Evolutionary conservation across 2,797 vertebrate species (phyloP).

Genomic region (Melanotaenia trifasciata): DNA sequence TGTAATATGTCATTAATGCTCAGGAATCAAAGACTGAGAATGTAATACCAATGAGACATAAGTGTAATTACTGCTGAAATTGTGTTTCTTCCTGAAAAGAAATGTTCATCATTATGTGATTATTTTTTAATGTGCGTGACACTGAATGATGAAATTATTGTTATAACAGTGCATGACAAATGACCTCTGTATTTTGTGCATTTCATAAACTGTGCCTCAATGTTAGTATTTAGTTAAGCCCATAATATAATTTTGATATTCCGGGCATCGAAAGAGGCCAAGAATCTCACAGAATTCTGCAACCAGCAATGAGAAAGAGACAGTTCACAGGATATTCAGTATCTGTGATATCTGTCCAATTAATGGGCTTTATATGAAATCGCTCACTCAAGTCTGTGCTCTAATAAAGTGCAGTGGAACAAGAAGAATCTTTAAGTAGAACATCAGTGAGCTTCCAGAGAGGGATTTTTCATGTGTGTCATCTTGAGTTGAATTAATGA

Average conservation of each 20-base stretch:
- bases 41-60: slow-evolving; percentile 56
- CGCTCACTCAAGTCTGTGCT: slow-evolving; percentile 59
- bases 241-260: slow-evolving; percentile 58
- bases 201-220: slow-evolving; percentile 64
- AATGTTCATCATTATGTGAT: slow-evolving; percentile 46
- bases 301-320: slow-evolving; percentile 59
- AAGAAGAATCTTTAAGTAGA: slow-evolving; percentile 60
- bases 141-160: slow-evolving; percentile 51
- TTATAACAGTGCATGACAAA: slow-evolving; percentile 67
- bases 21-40: slow-evolving; percentile 79
- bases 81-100: slow-evolving; percentile 53
- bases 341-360: slow-evolving; percentile 66
- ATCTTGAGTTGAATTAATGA: slow-evolving; percentile 54
- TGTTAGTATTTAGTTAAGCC: slow-evolving; percentile 45
- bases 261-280: slow-evolving; percentile 40
- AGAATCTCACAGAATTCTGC: slow-evolving; percentile 44
- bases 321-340: slow-evolving; percentile 46
- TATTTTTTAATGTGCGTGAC: slow-evolving; percentile 51
- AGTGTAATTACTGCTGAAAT: slow-evolving; percentile 49
- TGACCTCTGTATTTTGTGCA: slow-evolving; percentile 63
- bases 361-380: slow-evolving; percentile 62
- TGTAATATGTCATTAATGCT: slow-evolving; percentile 66
- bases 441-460: slow-evolving; percentile 57
- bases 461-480: slow-evolving; percentile 44
- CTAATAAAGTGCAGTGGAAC: slow-evolving; percentile 75